A percentile compares a stretch with the other conserved stretches of the same genome.
These are phyloP conservation scores for Prinia subflava DNA, from an alignment of 2,113 vertebrate genomes.

Conservation along the genomic window DNA sequence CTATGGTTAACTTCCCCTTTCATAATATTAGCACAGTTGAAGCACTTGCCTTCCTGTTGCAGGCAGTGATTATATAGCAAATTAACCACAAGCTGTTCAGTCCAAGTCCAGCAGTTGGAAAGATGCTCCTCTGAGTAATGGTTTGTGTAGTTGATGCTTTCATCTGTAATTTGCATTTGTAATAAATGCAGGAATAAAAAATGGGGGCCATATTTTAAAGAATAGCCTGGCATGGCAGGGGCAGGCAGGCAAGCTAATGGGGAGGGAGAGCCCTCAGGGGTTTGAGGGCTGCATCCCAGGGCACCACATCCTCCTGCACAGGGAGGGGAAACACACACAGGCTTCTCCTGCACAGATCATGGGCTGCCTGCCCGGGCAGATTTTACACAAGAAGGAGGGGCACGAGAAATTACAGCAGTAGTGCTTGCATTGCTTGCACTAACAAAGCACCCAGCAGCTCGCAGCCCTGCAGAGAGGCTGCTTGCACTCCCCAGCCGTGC, in stretches of 20 bases:
- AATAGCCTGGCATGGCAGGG: slow-evolving; percentile 33
- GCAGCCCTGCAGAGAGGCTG: not conserved
- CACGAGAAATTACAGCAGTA: not conserved
- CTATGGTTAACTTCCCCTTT: slow-evolving; percentile 78
- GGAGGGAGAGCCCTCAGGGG: slow-evolving; percentile 2
- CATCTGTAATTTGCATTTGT: slow-evolving; percentile 79
- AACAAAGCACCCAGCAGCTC: not conserved
- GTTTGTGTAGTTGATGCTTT: slow-evolving; percentile 78
- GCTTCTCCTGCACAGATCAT: not conserved
- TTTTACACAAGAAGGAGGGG: not conserved
- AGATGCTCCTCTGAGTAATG: slow-evolving; percentile 81
- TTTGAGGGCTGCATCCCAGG: slow-evolving; percentile 43
- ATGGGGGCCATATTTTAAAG: slow-evolving; percentile 51
- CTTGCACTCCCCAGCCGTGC: accelerated
- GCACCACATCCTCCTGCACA: slow-evolving; percentile 2
- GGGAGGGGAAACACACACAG: not conserved
- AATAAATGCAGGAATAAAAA: slow-evolving; percentile 79
- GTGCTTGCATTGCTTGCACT: not conserved
- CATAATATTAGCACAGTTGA: slow-evolving; percentile 81
- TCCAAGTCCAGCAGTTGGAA: slow-evolving; percentile 76
- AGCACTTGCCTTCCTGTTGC: slow-evolving; percentile 74
- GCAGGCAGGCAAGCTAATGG: not conserved
- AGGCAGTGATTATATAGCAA: slow-evolving; percentile 83
- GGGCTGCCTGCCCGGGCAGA: not conserved
- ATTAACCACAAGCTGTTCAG: slow-evolving; percentile 85